Evolutionary conservation across 1,140 invertebrate genomes (phyloP).

Genomic region (Asbolus verrucosus): DNA sequence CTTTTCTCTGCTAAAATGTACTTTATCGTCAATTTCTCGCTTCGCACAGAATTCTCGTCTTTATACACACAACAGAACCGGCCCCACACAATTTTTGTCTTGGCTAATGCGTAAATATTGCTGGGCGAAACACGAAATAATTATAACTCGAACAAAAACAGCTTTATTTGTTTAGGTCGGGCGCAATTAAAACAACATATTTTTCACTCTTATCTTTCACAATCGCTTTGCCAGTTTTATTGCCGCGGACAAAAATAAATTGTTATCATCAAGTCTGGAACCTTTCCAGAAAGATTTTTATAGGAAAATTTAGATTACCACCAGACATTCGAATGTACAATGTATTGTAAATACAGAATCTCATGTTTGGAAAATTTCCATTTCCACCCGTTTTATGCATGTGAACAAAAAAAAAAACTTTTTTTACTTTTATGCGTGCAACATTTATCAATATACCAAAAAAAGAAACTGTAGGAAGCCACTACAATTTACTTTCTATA

Average conservation of each 20-base stretch:
- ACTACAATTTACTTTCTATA: too few species aligned
- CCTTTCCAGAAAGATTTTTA: too few species aligned
- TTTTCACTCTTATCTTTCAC: conserved; percentile 6
- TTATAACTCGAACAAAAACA: conserved; percentile 22
- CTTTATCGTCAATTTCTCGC: conserved; percentile 30
- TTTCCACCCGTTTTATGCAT: too few species aligned
- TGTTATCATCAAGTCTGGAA: too few species aligned
- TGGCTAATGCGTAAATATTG: conserved; percentile 18
- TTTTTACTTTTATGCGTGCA: too few species aligned
- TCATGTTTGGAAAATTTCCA: too few species aligned
- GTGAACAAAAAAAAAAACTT: too few species aligned
- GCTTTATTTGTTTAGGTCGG: conserved; percentile 32
- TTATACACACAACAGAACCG: conserved; percentile 6
- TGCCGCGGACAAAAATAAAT: conserved; percentile 16
- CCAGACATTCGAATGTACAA: neutral
- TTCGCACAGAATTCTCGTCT: conserved; percentile 1
- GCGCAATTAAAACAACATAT: conserved; percentile 24
- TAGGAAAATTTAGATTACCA: too few species aligned
- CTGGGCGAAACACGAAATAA: conserved; percentile 37
- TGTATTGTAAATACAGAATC: neutral
- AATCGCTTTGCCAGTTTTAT: conserved; percentile 7
- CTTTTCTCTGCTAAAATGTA: conserved; percentile 33
- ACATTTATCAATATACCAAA: too few species aligned
- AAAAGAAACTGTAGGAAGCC: too few species aligned
- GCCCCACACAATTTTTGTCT: conserved; percentile 18